A percentile compares a stretch with the other conserved stretches of the same genome.
Conservation (phyloP, 2,113 vertebrate genomes). For the Cephalopterus ornatus region DNA sequence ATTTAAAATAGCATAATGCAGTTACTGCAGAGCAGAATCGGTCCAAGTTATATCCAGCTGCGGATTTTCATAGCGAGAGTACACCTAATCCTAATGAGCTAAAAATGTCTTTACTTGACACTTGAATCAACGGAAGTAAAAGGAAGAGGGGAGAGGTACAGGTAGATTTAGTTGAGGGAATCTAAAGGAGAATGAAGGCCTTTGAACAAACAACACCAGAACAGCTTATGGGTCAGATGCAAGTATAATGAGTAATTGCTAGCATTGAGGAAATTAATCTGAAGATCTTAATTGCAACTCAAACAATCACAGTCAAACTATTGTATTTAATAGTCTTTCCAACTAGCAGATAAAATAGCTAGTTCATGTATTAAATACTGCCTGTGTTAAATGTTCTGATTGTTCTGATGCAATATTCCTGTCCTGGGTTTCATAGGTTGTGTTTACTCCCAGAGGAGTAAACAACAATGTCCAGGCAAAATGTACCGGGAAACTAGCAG, state of each 20-base stretch:
- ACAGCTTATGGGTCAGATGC: background rate
- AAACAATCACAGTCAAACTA: background rate
- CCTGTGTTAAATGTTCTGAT: background rate
- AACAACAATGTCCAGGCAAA: background rate
- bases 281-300: slow-evolving; percentile 5
- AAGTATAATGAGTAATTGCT: background rate
- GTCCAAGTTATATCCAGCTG: background rate
- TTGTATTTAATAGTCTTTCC: background rate
- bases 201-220: background rate
- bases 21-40: background rate
- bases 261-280: background rate
- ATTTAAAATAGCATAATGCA: background rate
- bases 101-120: background rate
- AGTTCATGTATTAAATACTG: background rate
- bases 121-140: background rate
- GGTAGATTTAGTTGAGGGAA: background rate
- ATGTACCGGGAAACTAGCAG: background rate
- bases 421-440: background rate
- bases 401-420: background rate
- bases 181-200: background rate
- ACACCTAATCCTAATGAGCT: background rate
- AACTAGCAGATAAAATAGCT: background rate
- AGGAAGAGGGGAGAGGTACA: background rate
- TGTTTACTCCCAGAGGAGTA: background rate
- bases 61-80: background rate